phyloP scores from a whole-genome alignment of 2,113 vertebrate genomes.

The Pundamilia nyererei region DNA sequence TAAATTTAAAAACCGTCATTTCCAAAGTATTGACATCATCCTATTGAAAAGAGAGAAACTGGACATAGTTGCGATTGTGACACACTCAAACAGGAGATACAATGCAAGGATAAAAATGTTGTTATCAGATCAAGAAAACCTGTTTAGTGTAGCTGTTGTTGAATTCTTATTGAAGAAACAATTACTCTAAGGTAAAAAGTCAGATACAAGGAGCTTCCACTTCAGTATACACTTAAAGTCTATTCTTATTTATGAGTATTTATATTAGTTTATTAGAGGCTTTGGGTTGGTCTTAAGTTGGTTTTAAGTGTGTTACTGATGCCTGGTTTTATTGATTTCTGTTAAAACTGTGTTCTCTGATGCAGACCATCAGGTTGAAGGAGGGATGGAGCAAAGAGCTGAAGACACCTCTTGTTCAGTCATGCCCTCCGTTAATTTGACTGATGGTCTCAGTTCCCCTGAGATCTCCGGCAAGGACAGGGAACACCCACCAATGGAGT shows the following conservation, averaged over 20 bases:
- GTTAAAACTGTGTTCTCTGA: neutral
- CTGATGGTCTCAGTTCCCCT: constrained; percentile 20
- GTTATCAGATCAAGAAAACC: neutral
- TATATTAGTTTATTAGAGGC: neutral
- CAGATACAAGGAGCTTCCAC: neutral
- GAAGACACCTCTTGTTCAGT: constrained; percentile 11
- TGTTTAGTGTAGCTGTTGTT: neutral
- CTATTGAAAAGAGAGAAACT: neutral
- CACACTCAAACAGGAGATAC: neutral
- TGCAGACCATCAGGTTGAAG: constrained; percentile 24
- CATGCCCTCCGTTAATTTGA: constrained; percentile 4
- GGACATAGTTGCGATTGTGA: neutral
- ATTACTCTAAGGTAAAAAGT: neutral
- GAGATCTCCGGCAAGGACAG: neutral
- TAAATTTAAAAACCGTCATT: neutral
- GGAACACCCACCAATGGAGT: neutral
- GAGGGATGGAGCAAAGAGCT: constrained; percentile 30
- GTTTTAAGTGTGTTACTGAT: neutral
- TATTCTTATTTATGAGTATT: neutral
- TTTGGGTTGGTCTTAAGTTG: neutral
- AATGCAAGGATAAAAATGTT: neutral
- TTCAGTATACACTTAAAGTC: neutral
- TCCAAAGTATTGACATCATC: neutral
- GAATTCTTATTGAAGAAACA: fast-evolving
- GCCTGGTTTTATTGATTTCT: neutral